Base-by-base conservation (phyloP, 2,113 vertebrate genomes). In the Parus major region DNA sequence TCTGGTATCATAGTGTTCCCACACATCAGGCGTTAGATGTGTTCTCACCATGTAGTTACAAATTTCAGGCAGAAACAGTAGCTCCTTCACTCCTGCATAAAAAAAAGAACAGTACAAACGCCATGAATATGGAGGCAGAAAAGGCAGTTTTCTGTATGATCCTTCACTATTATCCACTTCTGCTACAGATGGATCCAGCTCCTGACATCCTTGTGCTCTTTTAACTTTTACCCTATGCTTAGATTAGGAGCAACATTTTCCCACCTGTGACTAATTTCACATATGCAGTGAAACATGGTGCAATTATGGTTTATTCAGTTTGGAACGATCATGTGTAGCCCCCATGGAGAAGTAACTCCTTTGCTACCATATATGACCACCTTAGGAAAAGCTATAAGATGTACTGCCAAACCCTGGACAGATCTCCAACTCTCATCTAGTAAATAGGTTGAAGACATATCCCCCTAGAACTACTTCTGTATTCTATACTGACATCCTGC, bases 101-200 rank as follows among this genome's bases (percentile, higher is more conserved):
- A 1, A 39, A 39, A 79, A 33, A 61, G n/a, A 77, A 50, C 33
- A 33, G 15, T 11, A 42, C 11, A 14, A 61, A 65, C 27, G 27
- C 50, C 3, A 0, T 24, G 11, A 59, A 25, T 2, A 11, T 0
- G 5, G 29, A 65, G 9, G 27, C 50, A 63, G 28, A 57, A 39
- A 68, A 71, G 15, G 42, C 28, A 16, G 4, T 23, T 57, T 60
- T 75, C 47, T 76, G 8, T 21, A 22, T 2, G 4, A 15, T 61
- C 53, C 39, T 55, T 76, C 22, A 27, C 22, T 75, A 57, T 71
- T n/a, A 70, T 24, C 49, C 25, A 35, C 42, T 61, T 66, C 44
- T 73, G 21, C 50, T 57, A 35, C 31, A n/a, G 12, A 39, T 3
- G 2, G 0, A 14, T 56, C 36, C 47, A 82, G 25, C 19, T 79